Evolutionary conservation across 2,797 vertebrate genomes (phyloP).

Genomic region (Malurus leucopterus): DNA sequence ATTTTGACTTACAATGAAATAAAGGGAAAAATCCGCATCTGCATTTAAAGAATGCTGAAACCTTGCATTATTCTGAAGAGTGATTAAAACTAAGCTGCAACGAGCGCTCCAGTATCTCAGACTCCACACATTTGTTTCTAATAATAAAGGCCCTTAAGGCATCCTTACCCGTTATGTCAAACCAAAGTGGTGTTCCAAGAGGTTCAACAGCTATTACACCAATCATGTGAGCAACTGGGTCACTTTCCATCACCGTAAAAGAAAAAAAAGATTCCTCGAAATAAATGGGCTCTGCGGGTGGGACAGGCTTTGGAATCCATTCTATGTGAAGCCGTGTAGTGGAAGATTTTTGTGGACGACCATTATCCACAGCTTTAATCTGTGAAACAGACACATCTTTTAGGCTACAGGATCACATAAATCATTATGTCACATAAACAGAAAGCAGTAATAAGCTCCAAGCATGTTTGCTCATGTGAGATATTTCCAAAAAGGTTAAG

Average conservation of each 20-base stretch:
- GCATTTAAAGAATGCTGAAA: background rate
- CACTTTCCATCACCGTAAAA: constrained; percentile 96
- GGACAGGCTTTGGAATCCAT: constrained; percentile 89
- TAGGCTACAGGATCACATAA: background rate
- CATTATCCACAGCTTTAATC: constrained; percentile 98
- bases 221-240: constrained; percentile 95
- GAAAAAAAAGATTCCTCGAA: constrained; percentile 90
- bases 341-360: constrained; percentile 93
- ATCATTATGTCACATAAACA: constrained; percentile 21
- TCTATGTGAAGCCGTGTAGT: constrained; percentile 92
- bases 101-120: background rate
- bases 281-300: constrained; percentile 76
- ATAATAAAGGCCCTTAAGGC: background rate
- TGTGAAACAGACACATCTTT: constrained; percentile 60
- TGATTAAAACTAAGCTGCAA: background rate
- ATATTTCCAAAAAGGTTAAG: constrained; percentile 32
- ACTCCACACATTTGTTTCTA: constrained; percentile 12
- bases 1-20: background rate
- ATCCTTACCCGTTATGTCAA: constrained; percentile 93
- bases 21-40: background rate
- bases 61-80: background rate
- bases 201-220: constrained; percentile 90
- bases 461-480: background rate
- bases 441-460: constrained; percentile 3
- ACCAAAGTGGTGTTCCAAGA: constrained; percentile 86